Evolutionary conservation across 35 echinoderm and acorn worm genomes (phyloP), one percentile per base, ranked within the genome.

Genomic region (Holothuria glaberrima): DNA sequence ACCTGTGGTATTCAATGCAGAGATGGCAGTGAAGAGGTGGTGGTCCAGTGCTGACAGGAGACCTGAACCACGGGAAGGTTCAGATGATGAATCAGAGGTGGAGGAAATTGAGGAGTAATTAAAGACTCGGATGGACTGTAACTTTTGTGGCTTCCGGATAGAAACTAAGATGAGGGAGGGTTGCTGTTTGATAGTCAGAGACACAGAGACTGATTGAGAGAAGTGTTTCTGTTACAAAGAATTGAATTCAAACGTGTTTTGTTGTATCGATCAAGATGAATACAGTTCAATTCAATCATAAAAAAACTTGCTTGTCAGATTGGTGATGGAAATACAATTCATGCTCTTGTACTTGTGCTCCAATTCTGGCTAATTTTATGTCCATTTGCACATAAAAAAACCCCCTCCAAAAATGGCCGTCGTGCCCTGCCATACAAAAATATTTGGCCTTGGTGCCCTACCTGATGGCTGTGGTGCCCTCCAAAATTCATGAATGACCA

Each of bases 1-100:
- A 50, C 75, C 86, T 24, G 28, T 5, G 5, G 75, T n/a, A 1
- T 93, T 93, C 22, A 57, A 93, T 20, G 27, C 92, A 20, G 36
- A 34, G 30, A 10, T n/a, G 22, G 86, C 86, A 58, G 86, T 93
- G 4, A 38, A 64, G 58, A 80, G 86, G 10, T 93, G 92, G 86
- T 86, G 88, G 88, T 82, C 77, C 13, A 44, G 31, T 78, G 74
- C 33, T 78, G 33, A 0, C 32, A 36, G 74, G 74, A 78, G 74
- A 48, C 74, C 74, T 20, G 74, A 32, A 78, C 74, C 12, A 78
- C 74, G 44, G 74, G 74, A 75, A 21, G 71, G 28, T 31, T 75
- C 71, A 75, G 21, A 26, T 30, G 71, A 75, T 75, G 71, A 75
- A 12, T 75, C 71, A 45, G 27, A 75, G n/a, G n/a, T n/a, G n/a